Base-by-base conservation (phyloP, 2,113 vertebrate species). In the Polypterus senegalus region DNA sequence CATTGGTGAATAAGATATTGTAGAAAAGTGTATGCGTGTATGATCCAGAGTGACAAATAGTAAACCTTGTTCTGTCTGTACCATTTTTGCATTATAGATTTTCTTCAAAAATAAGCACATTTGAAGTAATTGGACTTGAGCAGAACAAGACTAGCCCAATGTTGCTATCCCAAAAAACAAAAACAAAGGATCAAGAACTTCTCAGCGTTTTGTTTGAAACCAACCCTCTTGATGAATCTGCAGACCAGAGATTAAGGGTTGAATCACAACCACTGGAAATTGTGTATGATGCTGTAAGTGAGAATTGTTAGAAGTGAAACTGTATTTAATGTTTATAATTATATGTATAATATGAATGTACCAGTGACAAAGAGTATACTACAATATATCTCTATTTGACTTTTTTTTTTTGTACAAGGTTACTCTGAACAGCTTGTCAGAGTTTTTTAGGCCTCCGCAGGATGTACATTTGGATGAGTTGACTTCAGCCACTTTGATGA, bases 191-290 rank as follows among this genome's bases (percentile, higher is more conserved):
- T 27, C 88, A 86, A 27, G 27, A 27, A 5, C 85, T 99, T 43
- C 79, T 99, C 54, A 87, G 73, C 63, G 78, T 99, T 67, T 83
- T 84, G 75, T 98, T 99, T 76, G 96, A 99, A 72, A 99, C 88
- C 61, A 99, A 98, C 74, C 96, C 96, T 3, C 69, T 94, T 73
- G 89, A 99, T 72, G 86, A 83, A 57, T 81, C 70, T 5, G 89
- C 85, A 46, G 82, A 94, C 80, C 96, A 99, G 70, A 84, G 85
- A 48, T 81, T 97, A 63, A 82, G 84, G 46, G 86, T 91, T 60
- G 88, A 94, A 69, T 93, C 96, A 27, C 90, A 92, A 52, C 93
- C 96, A 2, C 73, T 99, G 67, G 92, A 99, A 86, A 94, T 97
- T 62, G 83, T 97, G 63, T 99, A 99, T 66, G 93, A 99, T 70